Evolutionary conservation across 64 coral and sea anemone species (phyloP).

Genomic region (Pachyseris speciosa): DNA sequence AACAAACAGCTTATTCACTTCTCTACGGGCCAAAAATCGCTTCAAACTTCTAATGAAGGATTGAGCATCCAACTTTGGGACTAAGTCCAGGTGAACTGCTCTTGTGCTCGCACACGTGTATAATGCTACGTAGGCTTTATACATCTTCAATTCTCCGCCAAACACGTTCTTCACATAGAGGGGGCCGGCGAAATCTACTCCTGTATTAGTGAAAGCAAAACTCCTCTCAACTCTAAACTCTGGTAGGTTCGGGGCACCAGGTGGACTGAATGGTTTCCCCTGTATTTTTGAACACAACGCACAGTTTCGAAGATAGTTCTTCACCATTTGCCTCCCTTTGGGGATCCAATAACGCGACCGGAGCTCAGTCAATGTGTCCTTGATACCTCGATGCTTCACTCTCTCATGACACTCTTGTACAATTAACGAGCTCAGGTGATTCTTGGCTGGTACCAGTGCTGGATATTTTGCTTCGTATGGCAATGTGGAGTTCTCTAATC

Average conservation of each 20-base stretch:
- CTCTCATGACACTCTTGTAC: not conserved
- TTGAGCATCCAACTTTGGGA: too few relatives aligned
- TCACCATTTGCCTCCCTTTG: constrained; percentile 47
- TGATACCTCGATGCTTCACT: constrained; percentile 3
- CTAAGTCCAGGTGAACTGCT: constrained; percentile 32
- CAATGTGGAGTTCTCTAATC: constrained; percentile 24
- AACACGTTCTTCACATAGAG: constrained; percentile 31
- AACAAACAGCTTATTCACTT: constrained; percentile 46
- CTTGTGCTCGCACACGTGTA: constrained; percentile 4
- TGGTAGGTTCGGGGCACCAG: too few relatives aligned
- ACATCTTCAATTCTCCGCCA: constrained; percentile 30
- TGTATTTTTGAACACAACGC: too few relatives aligned
- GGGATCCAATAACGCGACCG: constrained; percentile 35
- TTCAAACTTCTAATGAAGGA: constrained; percentile 10
- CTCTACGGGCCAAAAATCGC: constrained; percentile 14
- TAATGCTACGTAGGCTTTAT: constrained; percentile 10
- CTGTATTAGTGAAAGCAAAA: too few relatives aligned
- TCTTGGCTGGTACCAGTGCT: too few relatives aligned
- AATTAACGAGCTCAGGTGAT: constrained; percentile 7
- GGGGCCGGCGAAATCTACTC: constrained; percentile 44
- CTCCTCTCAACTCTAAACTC: too few relatives aligned
- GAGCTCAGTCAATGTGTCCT: constrained; percentile 20
- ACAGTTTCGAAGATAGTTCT: not conserved
- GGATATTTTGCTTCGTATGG: constrained; percentile 8
- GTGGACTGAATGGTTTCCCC: too few relatives aligned